Conservation (phyloP, 2,113 vertebrate genomes). For the Oreochromis aureus region DNA sequence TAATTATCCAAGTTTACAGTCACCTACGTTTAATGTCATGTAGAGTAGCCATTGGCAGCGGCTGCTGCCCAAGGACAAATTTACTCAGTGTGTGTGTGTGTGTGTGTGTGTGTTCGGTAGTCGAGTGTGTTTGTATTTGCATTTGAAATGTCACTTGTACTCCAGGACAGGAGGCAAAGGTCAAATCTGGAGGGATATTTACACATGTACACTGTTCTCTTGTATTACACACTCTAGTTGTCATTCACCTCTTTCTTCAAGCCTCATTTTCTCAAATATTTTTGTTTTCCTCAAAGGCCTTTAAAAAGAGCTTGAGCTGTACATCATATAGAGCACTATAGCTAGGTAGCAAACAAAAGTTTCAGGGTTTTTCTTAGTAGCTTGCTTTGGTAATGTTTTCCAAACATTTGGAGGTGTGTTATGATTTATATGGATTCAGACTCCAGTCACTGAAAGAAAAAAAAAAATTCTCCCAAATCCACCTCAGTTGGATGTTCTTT, state of each 20-base stretch:
- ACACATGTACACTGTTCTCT: background rate
- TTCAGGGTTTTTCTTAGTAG: background rate
- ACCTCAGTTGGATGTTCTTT: background rate
- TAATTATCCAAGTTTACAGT: slow-evolving; percentile 63
- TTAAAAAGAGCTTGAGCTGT: background rate
- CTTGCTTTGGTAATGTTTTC: background rate
- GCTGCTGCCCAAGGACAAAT: slow-evolving; percentile 42
- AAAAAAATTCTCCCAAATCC: background rate
- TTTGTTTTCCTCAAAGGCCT: background rate
- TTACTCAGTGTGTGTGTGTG: background rate
- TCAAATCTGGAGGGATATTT: background rate
- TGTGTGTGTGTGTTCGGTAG: background rate
- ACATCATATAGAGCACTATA: background rate
- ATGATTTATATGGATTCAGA: background rate
- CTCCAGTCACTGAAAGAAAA: background rate
- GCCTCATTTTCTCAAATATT: background rate
- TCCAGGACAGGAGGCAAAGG: slow-evolving; percentile 19
- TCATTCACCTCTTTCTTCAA: background rate
- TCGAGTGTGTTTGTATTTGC: slow-evolving; percentile 12
- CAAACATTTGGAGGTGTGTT: background rate
- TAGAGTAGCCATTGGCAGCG: background rate
- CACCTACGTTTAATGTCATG: slow-evolving; percentile 55
- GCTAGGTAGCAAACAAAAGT: background rate
- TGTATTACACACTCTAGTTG: background rate
- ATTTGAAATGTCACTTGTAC: slow-evolving; percentile 35